These are phyloP conservation scores for Agrochola lychnidis DNA, from an alignment of 2,888 invertebrate genomes.

Conservation along the genomic window DNA sequence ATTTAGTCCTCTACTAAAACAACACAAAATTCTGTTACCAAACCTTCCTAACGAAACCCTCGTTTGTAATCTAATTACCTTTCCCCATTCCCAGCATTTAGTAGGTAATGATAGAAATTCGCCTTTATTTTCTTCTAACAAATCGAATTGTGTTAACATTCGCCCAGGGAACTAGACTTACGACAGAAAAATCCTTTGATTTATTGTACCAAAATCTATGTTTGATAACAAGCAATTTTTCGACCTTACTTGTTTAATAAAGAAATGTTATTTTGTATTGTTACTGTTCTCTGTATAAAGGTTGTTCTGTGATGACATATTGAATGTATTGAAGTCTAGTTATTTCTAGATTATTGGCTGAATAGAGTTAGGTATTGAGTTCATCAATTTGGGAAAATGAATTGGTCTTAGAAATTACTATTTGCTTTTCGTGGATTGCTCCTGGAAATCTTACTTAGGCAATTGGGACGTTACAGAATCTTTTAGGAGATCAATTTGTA, in stretches of 20 bases:
- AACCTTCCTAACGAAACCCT: conserved; percentile 7
- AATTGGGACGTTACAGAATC: neutral
- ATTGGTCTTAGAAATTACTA: neutral
- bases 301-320: conserved; percentile 5
- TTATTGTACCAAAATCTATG: conserved; percentile 39
- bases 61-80: neutral
- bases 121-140: conserved; percentile 27
- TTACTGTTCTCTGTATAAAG: neutral
- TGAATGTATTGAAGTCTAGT: neutral
- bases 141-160: conserved; percentile 41
- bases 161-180: neutral
- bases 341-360: conserved; percentile 11
- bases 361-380: neutral
- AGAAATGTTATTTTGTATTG: conserved; percentile 27
- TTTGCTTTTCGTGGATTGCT: neutral
- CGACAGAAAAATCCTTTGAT: conserved; percentile 28
- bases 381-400: neutral
- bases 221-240: conserved; percentile 32
- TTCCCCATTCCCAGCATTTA: neutral
- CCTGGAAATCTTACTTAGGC: neutral
- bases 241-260: conserved; percentile 14
- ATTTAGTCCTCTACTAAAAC: neutral
- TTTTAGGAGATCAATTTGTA: neutral
- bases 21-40: neutral
- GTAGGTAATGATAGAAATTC: conserved; percentile 33